Evolutionary conservation across 2,113 vertebrate species (phyloP).

Genomic region (Gobio gobio): DNA sequence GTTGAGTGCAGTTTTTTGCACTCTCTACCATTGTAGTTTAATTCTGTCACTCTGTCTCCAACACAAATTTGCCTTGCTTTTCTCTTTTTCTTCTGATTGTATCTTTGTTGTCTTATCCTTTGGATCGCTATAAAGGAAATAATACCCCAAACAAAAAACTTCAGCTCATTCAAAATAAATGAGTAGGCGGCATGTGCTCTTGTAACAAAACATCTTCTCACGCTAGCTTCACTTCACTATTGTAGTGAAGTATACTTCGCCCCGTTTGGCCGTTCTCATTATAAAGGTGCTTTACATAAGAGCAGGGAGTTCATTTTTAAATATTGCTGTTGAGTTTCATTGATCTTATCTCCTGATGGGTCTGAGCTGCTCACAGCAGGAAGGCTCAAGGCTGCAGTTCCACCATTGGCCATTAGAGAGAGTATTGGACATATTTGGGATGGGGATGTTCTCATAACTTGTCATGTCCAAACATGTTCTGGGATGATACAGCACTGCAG

Average conservation of each 20-base stretch:
- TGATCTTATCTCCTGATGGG: background rate
- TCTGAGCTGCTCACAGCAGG: background rate
- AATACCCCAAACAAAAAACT: conserved; percentile 32
- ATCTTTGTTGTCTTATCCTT: background rate
- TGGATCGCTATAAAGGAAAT: background rate
- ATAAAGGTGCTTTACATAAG: background rate
- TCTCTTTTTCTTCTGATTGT: background rate
- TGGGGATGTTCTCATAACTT: background rate
- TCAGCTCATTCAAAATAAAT: conserved; percentile 19
- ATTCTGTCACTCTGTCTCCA: background rate
- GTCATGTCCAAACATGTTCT: conserved; percentile 16
- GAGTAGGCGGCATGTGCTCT: conserved; percentile 19
- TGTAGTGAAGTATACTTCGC: background rate
- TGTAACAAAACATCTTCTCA: conserved; percentile 29
- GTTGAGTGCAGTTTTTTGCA: background rate
- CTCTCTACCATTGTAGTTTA: background rate
- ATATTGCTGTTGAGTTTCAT: background rate
- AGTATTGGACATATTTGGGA: background rate
- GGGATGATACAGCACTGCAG: background rate
- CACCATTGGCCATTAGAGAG: conserved; percentile 38
- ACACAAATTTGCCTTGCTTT: background rate
- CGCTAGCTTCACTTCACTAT: background rate
- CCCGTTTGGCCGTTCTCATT: background rate
- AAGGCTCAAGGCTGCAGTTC: conserved; percentile 3
- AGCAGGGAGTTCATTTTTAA: background rate